These are phyloP conservation scores for Cecropterus lyciades DNA, from an alignment of 1,140 invertebrate genomes.

Conservation along the genomic window DNA sequence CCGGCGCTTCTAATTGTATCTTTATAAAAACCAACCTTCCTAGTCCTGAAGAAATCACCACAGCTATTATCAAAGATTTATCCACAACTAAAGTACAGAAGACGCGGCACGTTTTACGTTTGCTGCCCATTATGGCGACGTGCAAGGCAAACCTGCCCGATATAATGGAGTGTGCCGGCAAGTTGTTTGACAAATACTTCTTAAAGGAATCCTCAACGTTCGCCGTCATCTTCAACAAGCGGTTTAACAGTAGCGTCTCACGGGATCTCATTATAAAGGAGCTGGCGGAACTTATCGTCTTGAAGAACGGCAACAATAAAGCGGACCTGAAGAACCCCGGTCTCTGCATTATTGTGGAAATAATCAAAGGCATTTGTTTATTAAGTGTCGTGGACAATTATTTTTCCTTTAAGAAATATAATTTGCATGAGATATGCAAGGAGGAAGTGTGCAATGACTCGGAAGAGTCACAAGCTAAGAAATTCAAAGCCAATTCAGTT, in stretches of 20 bases:
- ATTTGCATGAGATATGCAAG: conserved; percentile 75
- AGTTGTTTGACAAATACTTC: conserved; percentile 91
- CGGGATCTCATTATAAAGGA: conserved; percentile 89
- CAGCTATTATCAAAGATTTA: conserved; percentile 90
- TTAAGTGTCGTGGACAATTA: conserved; percentile 77
- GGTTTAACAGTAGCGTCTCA: conserved; percentile 90
- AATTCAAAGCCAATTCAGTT: conserved; percentile 62
- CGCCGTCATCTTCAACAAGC: conserved; percentile 91
- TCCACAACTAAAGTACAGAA: conserved; percentile 87
- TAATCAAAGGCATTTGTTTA: conserved; percentile 86
- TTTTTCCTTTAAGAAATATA: conserved; percentile 77
- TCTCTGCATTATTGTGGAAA: conserved; percentile 91
- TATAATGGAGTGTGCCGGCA: conserved; percentile 87
- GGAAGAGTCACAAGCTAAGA: conserved; percentile 69
- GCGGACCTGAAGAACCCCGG: conserved; percentile 91
- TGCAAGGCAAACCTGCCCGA: conserved; percentile 92
- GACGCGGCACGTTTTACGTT: conserved; percentile 89
- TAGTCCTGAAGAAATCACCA: conserved; percentile 89
- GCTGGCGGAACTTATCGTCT: conserved; percentile 88
- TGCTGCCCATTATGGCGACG: conserved; percentile 92
- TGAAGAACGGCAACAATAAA: conserved; percentile 89
- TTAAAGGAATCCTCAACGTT: conserved; percentile 89
- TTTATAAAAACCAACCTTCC: conserved; percentile 92
- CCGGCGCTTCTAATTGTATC: conserved; percentile 91
- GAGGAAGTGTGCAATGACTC: conserved; percentile 62